Base-by-base conservation (phyloP, 64 coral and sea anemone species). In the Stichodactyla helianthus region DNA sequence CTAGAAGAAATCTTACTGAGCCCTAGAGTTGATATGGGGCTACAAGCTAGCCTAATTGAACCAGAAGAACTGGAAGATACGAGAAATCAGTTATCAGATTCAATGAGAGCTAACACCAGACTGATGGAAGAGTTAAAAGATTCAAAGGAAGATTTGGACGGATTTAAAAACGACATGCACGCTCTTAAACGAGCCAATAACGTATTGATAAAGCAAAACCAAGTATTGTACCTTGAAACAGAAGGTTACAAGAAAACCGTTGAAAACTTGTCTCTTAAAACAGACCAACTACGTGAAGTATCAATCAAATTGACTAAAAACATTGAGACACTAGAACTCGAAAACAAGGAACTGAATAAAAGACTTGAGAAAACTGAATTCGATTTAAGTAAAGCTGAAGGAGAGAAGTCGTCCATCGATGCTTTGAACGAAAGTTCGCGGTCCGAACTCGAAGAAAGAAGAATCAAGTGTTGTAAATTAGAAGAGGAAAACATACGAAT, bases 181-280 rank as follows among this genome's bases (percentile, higher is more conserved):
- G 94, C 94, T 79, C 35, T 97, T 15, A 97, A 93, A 82, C 79
- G 91, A 50, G 94, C 94, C 0, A 97, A 97, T 20, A 79, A 87
- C 22, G 94, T 97, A 4, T 28, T 97, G 12, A 97, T 92, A 27
- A 97, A 88, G 78, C 94, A 97, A 90, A 97, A 97, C 79, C 94
- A 97, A 86, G 91, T 93, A 53, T 91, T 97, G 25, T 97, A 97
- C 53, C 74, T 97, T 4, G 94, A 97, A 83, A 93, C 91, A 23
- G 94, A 97, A 54, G 87, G 88, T 59, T 84, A 93, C 27, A 93
- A 89, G 89, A 90, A 86, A 15, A 89, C 67, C 27, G 59, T 77
- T 53, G 58, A 67, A 7, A 27, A 31, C 10, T 67, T 86, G 50
- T 70, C 53, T 10, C 52, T 77, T 5, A 89, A 83, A 58, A 50